Conservation (phyloP, 2,113 vertebrate species). For the Rhombomys opimus region DNA sequence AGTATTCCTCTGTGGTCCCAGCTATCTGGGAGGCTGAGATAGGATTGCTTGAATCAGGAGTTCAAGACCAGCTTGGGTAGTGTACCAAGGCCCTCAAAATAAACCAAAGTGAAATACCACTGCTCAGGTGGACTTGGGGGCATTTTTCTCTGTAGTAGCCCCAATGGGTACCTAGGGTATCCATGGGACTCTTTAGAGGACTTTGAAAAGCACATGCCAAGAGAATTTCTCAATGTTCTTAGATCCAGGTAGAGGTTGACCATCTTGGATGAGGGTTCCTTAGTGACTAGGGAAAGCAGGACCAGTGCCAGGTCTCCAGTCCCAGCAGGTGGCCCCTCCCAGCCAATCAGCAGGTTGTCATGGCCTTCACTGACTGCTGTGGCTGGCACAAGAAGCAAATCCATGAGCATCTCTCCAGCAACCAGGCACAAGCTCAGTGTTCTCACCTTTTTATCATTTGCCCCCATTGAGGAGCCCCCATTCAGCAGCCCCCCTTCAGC, state of each 20-base stretch:
- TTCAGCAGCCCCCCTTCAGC: neutral
- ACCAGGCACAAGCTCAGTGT: neutral
- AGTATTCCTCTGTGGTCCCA: neutral
- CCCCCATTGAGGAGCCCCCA: neutral
- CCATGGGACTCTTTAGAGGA: neutral
- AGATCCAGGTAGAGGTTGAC: neutral
- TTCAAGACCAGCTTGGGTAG: neutral
- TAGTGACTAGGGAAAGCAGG: neutral
- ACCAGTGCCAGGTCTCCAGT: neutral
- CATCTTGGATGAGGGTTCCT: neutral
- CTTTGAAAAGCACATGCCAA: constrained; percentile 4
- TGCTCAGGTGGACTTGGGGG: neutral
- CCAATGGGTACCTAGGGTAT: neutral
- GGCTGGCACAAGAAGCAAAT: neutral
- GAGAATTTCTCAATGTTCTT: neutral
- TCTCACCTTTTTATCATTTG: neutral
- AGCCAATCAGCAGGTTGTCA: neutral
- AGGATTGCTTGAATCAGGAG: neutral
- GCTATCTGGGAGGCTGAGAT: neutral
- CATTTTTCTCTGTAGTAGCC: neutral
- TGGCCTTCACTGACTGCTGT: neutral
- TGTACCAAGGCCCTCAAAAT: neutral
- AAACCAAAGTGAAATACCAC: neutral
- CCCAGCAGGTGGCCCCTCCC: neutral
- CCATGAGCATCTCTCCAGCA: neutral